Evolutionary conservation across 2,888 invertebrate species (phyloP).

Genomic region (Drosophila mulleri): DNA sequence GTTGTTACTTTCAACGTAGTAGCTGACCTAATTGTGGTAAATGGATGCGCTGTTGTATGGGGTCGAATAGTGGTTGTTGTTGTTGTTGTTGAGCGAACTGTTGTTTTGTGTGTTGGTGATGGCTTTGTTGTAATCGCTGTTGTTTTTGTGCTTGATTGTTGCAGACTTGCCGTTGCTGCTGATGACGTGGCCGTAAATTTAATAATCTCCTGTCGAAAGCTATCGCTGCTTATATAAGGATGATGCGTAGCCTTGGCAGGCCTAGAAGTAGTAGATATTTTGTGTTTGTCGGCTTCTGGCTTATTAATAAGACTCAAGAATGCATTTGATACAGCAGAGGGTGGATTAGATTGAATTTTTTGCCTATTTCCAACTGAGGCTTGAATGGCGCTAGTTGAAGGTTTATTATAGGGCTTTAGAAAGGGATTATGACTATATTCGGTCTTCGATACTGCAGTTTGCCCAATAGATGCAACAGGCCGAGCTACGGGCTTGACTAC

Average conservation of each 20-base stretch:
- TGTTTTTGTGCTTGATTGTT: background rate
- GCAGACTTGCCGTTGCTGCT: slow-evolving; percentile 8
- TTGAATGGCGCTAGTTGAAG: slow-evolving; percentile 15
- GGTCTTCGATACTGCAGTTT: slow-evolving; percentile 16
- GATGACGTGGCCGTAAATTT: slow-evolving; percentile 52
- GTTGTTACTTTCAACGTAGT: slow-evolving; percentile 12
- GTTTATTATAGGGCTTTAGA: slow-evolving; percentile 29
- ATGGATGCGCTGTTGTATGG: slow-evolving; percentile 22
- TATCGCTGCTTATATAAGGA: slow-evolving; percentile 65
- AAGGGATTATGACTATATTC: slow-evolving; percentile 58
- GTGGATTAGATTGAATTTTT: background rate
- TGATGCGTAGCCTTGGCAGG: slow-evolving; percentile 26
- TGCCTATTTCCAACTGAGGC: background rate
- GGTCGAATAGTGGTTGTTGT: slow-evolving; percentile 22
- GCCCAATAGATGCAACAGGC: background rate
- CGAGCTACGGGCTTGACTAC: background rate
- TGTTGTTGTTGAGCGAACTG: slow-evolving; percentile 24
- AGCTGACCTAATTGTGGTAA: slow-evolving; percentile 12
- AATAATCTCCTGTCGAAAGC: slow-evolving; percentile 58
- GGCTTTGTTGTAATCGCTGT: slow-evolving; percentile 18
- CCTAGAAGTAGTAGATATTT: slow-evolving; percentile 14
- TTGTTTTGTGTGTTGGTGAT: slow-evolving; percentile 34
- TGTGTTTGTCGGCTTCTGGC: slow-evolving; percentile 11
- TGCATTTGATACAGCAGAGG: slow-evolving; percentile 21
- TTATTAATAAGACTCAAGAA: slow-evolving; percentile 43